phyloP scores from a whole-genome alignment of 2,888 invertebrate species.

The Euzophera pinguis region DNA sequence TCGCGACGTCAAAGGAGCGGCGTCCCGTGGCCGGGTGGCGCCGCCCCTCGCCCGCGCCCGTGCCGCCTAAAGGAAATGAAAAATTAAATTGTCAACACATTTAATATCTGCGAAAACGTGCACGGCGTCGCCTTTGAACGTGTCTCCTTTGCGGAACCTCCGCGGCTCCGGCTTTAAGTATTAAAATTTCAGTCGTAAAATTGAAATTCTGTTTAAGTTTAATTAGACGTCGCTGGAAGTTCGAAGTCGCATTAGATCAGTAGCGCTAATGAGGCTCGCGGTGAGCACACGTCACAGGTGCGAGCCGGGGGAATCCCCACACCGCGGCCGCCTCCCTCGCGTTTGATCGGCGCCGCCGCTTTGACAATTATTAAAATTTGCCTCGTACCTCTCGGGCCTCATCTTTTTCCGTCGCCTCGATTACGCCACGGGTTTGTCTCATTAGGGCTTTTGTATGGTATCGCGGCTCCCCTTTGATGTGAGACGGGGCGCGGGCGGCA shows the following conservation, averaged over 20 bases:
- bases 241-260: slow-evolving; percentile 76
- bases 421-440: slow-evolving; percentile 80
- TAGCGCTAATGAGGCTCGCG: slow-evolving; percentile 76
- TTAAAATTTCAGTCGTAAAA: slow-evolving; percentile 75
- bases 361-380: slow-evolving; percentile 82
- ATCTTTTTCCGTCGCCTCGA: slow-evolving; percentile 80
- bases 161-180: slow-evolving; percentile 71
- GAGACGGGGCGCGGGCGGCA: slow-evolving; percentile 50
- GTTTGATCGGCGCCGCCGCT: slow-evolving; percentile 80
- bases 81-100: slow-evolving; percentile 81
- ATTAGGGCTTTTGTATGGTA: slow-evolving; percentile 79
- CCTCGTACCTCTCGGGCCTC: slow-evolving; percentile 78
- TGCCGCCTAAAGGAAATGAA: slow-evolving; percentile 77
- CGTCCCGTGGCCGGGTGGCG: slow-evolving; percentile 52
- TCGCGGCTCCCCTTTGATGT: slow-evolving; percentile 74
- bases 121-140: slow-evolving; percentile 75
- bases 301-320: slow-evolving; percentile 29
- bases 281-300: slow-evolving; percentile 71
- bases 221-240: slow-evolving; percentile 72
- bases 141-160: slow-evolving; percentile 65
- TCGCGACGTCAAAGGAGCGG: slow-evolving; percentile 79
- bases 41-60: slow-evolving; percentile 45
- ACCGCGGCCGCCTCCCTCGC: slow-evolving; percentile 46
- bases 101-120: slow-evolving; percentile 80
- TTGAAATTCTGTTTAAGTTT: slow-evolving; percentile 77